Evolutionary conservation across 2,888 invertebrate species (phyloP).

Genomic region (Philonicus albiceps): DNA sequence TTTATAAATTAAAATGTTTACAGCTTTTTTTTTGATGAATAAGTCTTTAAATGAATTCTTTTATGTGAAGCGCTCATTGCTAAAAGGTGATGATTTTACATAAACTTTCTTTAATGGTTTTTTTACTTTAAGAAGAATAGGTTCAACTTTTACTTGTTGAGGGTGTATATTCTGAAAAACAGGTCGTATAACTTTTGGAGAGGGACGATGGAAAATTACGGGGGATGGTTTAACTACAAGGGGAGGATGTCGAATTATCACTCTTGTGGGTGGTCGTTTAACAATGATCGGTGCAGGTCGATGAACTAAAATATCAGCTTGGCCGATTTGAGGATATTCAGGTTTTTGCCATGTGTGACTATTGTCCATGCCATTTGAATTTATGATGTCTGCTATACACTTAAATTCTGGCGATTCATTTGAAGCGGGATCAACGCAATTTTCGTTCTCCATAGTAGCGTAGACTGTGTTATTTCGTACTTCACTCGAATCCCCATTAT

Average conservation of each 20-base stretch:
- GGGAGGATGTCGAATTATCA: slow-evolving; percentile 61
- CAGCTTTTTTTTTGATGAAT: background rate
- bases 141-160: slow-evolving; percentile 60
- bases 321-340: background rate
- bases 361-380: background rate
- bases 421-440: too few relatives aligned
- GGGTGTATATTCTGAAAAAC: slow-evolving; percentile 60
- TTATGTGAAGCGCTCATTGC: background rate
- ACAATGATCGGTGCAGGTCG: slow-evolving; percentile 62
- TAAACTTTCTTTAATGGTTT: slow-evolving; percentile 49
- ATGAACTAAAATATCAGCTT: slow-evolving; percentile 59
- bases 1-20: background rate
- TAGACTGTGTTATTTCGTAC: background rate
- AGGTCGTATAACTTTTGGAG: slow-evolving; percentile 60
- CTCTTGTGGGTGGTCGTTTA: slow-evolving; percentile 60
- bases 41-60: background rate
- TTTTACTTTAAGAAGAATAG: slow-evolving; percentile 61
- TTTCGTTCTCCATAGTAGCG: background rate
- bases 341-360: background rate
- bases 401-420: background rate
- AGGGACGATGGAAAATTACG: slow-evolving; percentile 62
- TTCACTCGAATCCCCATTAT: background rate
- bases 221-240: slow-evolving; percentile 61
- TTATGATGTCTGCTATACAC: background rate
- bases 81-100: background rate